phyloP scores from a whole-genome alignment of 2,888 invertebrate species.

The Theristus sp. region DNA sequence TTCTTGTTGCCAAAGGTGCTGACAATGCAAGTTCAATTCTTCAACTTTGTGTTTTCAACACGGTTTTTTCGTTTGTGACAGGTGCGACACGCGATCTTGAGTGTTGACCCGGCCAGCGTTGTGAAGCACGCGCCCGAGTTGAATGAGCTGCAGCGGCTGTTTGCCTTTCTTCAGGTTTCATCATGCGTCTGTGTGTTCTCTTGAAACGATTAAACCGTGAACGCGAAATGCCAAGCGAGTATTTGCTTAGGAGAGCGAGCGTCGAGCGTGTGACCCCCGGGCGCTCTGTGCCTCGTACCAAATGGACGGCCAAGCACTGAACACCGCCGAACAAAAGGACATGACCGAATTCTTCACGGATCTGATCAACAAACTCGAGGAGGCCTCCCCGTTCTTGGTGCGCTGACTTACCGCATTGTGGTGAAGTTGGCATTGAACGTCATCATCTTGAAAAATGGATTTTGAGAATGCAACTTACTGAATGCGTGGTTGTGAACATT shows the following conservation, averaged over 20 bases:
- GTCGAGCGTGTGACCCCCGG: constrained; percentile 82
- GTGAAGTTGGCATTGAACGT: neutral
- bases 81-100: neutral
- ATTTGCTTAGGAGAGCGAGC: constrained; percentile 55
- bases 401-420: too few relatives aligned
- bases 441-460: neutral
- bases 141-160: constrained; percentile 76
- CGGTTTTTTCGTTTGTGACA: too few relatives aligned
- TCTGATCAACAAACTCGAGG: constrained; percentile 79
- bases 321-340: constrained; percentile 88
- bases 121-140: constrained; percentile 58
- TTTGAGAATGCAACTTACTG: too few relatives aligned
- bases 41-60: too few relatives aligned
- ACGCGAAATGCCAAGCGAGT: neutral
- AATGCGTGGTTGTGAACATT: too few relatives aligned
- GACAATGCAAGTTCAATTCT: constrained; percentile 38
- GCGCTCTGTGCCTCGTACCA: constrained; percentile 88
- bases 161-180: constrained; percentile 55
- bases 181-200: too few relatives aligned
- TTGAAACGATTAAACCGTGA: too few relatives aligned
- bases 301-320: constrained; percentile 86
- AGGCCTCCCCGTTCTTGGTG: constrained; percentile 65
- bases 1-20: constrained; percentile 75
- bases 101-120: neutral
- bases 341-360: constrained; percentile 97